A percentile compares a stretch with the other conserved stretches of the same genome.
These are phyloP conservation scores for Pachypanchax playfairii DNA, from an alignment of 2,113 vertebrate genomes.

Conservation along the genomic window DNA sequence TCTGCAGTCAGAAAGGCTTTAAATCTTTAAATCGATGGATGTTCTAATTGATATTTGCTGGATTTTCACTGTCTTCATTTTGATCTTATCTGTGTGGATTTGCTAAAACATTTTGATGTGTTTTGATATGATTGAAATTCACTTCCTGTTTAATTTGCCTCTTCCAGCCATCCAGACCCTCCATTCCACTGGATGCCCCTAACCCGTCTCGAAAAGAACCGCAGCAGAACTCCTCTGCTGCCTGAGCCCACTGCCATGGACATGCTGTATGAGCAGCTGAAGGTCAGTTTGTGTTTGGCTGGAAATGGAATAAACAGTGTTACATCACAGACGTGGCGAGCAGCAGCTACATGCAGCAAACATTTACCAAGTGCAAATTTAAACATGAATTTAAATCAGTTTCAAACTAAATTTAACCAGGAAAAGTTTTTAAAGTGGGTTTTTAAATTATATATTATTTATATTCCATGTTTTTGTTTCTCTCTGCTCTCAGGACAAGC, in stretches of 20 bases:
- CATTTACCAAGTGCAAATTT: not conserved
- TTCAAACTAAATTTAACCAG: constrained; percentile 6
- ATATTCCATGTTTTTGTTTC: not conserved
- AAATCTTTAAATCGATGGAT: too few species aligned
- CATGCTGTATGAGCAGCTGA: constrained; percentile 73
- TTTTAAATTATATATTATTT: too few species aligned
- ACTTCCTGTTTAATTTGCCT: constrained; percentile 1
- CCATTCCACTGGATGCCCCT: constrained; percentile 77
- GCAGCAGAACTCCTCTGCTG: constrained; percentile 68
- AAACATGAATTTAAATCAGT: constrained; percentile 10
- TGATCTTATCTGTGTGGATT: too few species aligned
- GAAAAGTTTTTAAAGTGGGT: too few species aligned
- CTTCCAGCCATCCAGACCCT: constrained; percentile 58
- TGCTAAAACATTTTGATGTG: not conserved
- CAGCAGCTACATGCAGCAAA: not conserved
- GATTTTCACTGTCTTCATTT: too few species aligned
- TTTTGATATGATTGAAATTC: not conserved
- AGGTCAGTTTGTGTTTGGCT: constrained; percentile 50
- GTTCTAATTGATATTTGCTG: too few species aligned
- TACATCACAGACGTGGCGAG: not conserved
- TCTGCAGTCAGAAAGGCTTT: not conserved
- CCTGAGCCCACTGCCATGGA: constrained; percentile 79
- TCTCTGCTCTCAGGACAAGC: constrained; percentile 69
- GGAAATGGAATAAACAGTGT: constrained; percentile 8
- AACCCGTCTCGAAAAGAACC: constrained; percentile 71